Conservation (phyloP, 2,113 vertebrate species). For the Polypterus bichir region DNA sequence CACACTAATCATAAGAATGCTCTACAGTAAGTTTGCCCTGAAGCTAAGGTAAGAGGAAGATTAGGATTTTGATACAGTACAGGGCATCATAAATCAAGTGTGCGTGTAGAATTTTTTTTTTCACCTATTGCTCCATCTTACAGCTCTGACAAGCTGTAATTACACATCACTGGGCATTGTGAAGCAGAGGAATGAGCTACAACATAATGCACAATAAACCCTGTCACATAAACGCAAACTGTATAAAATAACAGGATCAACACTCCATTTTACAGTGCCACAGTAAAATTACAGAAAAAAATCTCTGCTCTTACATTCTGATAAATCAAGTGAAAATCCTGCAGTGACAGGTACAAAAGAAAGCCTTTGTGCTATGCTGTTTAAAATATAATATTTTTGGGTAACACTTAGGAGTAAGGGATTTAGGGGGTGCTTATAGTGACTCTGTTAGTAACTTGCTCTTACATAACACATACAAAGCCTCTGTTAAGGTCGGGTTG, state of each 20-base stretch:
- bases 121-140: conserved; percentile 74
- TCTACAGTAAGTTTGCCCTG: conserved; percentile 58
- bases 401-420: no score
- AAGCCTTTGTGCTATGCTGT: conserved; percentile 32
- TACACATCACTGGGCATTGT: conserved; percentile 77
- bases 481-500: no score
- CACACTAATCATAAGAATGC: conserved; percentile 51
- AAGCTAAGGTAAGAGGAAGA: conserved; percentile 73
- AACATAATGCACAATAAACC: conserved; percentile 89
- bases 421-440: no score
- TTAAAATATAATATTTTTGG: no score
- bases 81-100: conserved; percentile 80
- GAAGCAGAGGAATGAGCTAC: conserved; percentile 74
- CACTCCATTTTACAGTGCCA: conserved; percentile 70
- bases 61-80: conserved; percentile 65
- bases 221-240: conserved; percentile 82
- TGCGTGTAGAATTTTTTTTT: conserved; percentile 65
- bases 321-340: conserved; percentile 65
- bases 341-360: conserved; percentile 53
- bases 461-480: no score
- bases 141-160: conserved; percentile 85
- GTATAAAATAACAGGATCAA: conserved; percentile 83
- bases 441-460: no score
- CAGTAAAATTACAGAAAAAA: conserved; percentile 59
- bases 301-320: conserved; percentile 61